A percentile compares a stretch with the other conserved stretches of the same genome.
Conservation (phyloP, 2,888 invertebrate species). For the Leucophora obtusa region DNA sequence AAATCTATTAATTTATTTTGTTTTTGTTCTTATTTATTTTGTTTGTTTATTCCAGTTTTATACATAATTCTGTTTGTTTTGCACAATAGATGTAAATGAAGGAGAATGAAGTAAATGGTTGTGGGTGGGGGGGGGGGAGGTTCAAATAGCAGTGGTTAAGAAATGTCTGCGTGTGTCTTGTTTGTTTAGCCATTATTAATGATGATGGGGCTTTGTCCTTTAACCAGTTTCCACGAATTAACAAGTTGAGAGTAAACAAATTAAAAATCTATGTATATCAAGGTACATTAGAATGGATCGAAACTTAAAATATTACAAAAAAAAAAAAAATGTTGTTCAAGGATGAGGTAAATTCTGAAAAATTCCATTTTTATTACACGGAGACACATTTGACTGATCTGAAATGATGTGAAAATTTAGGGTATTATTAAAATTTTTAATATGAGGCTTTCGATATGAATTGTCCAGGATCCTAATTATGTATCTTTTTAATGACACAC, state of each 20-base stretch:
- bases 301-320: no score
- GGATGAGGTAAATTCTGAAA: no score
- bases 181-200: slow-evolving; percentile 12
- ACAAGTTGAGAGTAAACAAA: not conserved
- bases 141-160: slow-evolving; percentile 2
- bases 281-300: not conserved
- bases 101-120: not conserved
- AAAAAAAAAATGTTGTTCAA: no score
- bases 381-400: no score
- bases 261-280: not conserved
- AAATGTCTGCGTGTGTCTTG: slow-evolving; percentile 29
- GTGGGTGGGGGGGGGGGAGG: not conserved
- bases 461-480: no score
- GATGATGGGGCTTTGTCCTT: slow-evolving; percentile 35
- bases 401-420: no score
- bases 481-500: no score
- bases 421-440: no score
- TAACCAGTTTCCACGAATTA: slow-evolving; percentile 17
- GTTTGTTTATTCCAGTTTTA: slow-evolving; percentile 42
- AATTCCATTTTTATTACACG: no score
- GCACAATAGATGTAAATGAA: not conserved
- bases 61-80: slow-evolving; percentile 36
- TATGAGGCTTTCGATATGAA: no score
- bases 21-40: slow-evolving; percentile 32
- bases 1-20: slow-evolving; percentile 36